These are phyloP conservation scores for Cerceris rybyensis DNA, from an alignment of 2,888 invertebrate genomes.

Conservation along the genomic window DNA sequence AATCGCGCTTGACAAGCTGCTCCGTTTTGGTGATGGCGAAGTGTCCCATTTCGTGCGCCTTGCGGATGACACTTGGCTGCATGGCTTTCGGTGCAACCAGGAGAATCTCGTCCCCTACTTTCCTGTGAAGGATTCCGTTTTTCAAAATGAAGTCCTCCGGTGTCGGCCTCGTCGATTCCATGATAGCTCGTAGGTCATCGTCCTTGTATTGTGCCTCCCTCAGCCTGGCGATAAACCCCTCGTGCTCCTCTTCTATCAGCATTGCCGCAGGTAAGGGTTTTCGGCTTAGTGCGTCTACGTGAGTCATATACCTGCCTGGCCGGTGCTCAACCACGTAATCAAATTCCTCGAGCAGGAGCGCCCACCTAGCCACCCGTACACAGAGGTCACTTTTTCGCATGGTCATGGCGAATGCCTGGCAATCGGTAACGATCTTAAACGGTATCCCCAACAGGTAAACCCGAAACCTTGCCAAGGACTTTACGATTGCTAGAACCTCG, in stretches of 20 bases:
- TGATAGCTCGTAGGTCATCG: conserved; percentile 16
- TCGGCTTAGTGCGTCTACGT: conserved; percentile 61
- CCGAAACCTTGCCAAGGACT: no score
- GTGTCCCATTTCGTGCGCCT: conserved; percentile 75
- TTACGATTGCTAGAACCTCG: no score
- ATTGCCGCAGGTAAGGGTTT: conserved; percentile 34
- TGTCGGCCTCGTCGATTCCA: not conserved
- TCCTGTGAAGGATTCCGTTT: conserved; percentile 25
- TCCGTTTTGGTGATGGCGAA: conserved; percentile 69
- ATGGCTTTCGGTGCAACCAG: conserved; percentile 74
- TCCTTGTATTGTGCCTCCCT: conserved; percentile 42
- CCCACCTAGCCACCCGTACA: conserved; percentile 10
- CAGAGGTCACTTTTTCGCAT: conserved; percentile 41
- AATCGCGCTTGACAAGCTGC: conserved; percentile 1
- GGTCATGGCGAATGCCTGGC: no score
- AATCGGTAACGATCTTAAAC: no score
- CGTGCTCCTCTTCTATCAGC: conserved; percentile 6
- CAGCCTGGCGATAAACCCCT: conserved; percentile 23
- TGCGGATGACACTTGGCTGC: conserved; percentile 74
- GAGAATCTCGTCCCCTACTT: conserved; percentile 16
- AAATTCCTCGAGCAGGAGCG: no score
- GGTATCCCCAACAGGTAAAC: no score
- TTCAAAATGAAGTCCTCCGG: conserved; percentile 56
- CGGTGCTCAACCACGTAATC: no score
- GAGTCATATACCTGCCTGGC: conserved; percentile 41